phyloP scores from a whole-genome alignment of 2,113 vertebrate species.

The Tichodroma muraria region DNA sequence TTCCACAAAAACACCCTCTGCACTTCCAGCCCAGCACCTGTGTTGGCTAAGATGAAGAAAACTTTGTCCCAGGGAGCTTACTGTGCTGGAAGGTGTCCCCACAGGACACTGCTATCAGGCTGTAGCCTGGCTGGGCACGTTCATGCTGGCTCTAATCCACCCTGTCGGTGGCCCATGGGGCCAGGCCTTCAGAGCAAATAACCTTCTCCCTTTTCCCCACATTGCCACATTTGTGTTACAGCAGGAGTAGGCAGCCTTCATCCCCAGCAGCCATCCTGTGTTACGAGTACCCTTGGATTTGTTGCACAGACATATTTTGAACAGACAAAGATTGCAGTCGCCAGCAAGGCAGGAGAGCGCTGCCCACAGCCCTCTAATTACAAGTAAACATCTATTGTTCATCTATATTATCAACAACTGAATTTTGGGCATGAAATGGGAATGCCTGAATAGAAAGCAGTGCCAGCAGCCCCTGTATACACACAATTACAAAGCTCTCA shows the following conservation, averaged over 20 bases:
- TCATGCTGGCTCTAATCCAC: neutral
- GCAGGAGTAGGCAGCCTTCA: neutral
- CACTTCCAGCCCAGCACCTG: neutral
- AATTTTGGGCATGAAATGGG: neutral
- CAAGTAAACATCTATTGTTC: neutral
- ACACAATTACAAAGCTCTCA: neutral
- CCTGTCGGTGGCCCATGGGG: rapidly evolving
- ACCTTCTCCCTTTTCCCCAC: neutral
- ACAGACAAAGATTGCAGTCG: rapidly evolving
- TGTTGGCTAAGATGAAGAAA: neutral
- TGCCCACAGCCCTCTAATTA: neutral
- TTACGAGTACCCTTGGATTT: neutral
- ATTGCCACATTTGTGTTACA: neutral
- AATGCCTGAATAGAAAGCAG: neutral
- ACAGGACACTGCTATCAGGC: rapidly evolving
- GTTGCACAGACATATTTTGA: neutral
- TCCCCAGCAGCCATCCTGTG: neutral
- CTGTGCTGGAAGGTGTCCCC: neutral
- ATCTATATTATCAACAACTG: neutral
- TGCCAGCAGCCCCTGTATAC: neutral
- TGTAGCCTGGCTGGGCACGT: neutral
- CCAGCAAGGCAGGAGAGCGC: neutral
- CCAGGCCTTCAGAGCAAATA: neutral
- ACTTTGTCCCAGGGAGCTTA: neutral
- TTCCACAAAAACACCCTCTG: neutral